Evolutionary conservation across 2,797 vertebrate species (phyloP).

Genomic region (Chelon labrosus): DNA sequence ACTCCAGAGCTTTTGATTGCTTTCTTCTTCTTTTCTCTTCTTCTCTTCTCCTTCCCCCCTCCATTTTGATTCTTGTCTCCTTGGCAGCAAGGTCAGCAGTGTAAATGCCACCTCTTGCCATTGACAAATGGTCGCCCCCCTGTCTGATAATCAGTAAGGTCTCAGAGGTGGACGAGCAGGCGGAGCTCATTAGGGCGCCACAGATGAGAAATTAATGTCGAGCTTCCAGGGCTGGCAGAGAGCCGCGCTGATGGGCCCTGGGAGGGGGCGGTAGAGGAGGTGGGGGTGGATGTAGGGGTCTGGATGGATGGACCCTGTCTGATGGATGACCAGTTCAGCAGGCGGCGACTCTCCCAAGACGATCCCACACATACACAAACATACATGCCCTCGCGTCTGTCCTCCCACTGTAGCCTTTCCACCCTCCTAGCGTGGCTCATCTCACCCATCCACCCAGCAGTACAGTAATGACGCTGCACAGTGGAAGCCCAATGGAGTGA

Average conservation of each 20-base stretch:
- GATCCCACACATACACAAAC: constrained; percentile 52
- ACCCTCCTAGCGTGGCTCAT: constrained; percentile 18
- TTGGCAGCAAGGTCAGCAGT: constrained; percentile 79
- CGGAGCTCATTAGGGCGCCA: constrained; percentile 83
- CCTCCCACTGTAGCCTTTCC: constrained; percentile 46
- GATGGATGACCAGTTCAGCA: constrained; percentile 81
- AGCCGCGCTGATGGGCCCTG: constrained; percentile 54
- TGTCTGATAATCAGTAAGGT: constrained; percentile 83
- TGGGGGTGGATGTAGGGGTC: constrained; percentile 30
- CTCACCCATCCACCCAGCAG: constrained; percentile 28
- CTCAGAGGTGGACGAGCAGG: constrained; percentile 82
- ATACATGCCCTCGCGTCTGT: constrained; percentile 48
- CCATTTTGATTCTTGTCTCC: constrained; percentile 66
- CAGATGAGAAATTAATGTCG: constrained; percentile 86
- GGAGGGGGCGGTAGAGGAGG: constrained; percentile 4
- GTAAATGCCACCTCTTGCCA: constrained; percentile 82
- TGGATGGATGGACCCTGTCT: constrained; percentile 67
- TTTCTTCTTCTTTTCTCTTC: constrained; percentile 37
- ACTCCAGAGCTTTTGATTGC: constrained; percentile 49
- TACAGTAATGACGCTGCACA: constrained; percentile 53
- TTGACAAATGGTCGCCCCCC: constrained; percentile 80
- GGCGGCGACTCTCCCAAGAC: constrained; percentile 65
- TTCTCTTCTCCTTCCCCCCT: constrained; percentile 26
- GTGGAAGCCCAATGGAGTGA: constrained; percentile 33
- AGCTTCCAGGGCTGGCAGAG: constrained; percentile 77